Evolutionary conservation across 2,797 vertebrate genomes (phyloP).

Genomic region (Nyctalus aviator): DNA sequence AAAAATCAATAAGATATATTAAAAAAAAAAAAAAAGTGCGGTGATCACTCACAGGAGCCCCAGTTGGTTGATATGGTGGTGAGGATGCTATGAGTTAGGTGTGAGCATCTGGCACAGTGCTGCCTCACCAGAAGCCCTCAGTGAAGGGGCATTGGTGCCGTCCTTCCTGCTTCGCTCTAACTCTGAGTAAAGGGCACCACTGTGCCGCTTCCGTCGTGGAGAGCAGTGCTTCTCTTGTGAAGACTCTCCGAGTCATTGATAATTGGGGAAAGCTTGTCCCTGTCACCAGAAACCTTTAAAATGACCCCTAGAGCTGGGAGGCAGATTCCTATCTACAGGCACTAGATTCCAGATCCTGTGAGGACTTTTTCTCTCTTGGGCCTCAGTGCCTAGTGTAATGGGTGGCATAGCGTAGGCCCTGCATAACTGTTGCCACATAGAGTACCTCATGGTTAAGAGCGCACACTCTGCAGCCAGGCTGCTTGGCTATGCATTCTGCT

Average conservation of each 20-base stretch:
- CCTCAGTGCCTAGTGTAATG: not conserved
- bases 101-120: fast-evolving
- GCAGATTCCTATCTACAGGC: not conserved
- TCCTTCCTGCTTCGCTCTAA: not conserved
- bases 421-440: not conserved
- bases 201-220: not conserved
- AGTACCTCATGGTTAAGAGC: not conserved
- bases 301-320: not conserved
- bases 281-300: conserved; percentile 1
- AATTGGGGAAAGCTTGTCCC: not conserved
- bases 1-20: no score
- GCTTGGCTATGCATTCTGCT: not conserved
- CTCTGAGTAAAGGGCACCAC: not conserved
- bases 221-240: not conserved
- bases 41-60: not conserved
- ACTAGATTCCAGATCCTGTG: not conserved
- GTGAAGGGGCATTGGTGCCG: no score
- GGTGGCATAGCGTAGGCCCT: not conserved
- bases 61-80: fast-evolving
- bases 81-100: fast-evolving
- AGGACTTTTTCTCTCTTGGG: not conserved
- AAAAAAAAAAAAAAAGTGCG: fast-evolving
- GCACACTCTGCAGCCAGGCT: not conserved
- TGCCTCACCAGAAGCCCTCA: not conserved
- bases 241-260: not conserved